Conservation (phyloP, 2,888 invertebrate species). For the Cheiracanthium punctorium region DNA sequence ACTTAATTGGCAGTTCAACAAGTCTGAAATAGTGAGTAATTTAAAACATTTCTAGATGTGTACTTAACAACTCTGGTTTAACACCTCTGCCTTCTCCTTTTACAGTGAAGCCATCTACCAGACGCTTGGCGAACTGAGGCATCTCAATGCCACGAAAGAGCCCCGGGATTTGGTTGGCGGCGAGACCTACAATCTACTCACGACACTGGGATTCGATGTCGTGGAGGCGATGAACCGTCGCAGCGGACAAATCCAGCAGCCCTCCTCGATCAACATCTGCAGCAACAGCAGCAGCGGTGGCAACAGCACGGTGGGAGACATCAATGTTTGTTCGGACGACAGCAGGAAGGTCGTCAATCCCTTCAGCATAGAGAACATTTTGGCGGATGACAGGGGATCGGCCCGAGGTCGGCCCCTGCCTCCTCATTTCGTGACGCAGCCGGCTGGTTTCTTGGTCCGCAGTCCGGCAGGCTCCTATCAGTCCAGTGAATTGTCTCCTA, state of each 20-base stretch:
- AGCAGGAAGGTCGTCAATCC: slow-evolving; percentile 41
- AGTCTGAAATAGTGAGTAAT: no score
- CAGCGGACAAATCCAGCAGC: background rate
- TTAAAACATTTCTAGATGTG: no score
- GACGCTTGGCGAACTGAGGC: slow-evolving; percentile 71
- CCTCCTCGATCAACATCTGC: slow-evolving; percentile 18
- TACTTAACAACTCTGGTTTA: no score
- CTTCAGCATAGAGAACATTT: slow-evolving; percentile 66
- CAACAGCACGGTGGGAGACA: slow-evolving; percentile 24
- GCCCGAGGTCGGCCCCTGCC: background rate
- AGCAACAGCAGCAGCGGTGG: slow-evolving; percentile 47
- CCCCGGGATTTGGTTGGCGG: slow-evolving; percentile 71
- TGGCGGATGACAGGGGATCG: slow-evolving; percentile 41
- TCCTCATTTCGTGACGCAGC: slow-evolving; percentile 48
- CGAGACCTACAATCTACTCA: slow-evolving; percentile 70
- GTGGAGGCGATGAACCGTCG: slow-evolving; percentile 63
- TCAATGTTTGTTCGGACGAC: slow-evolving; percentile 48
- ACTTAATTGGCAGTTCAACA: no score
- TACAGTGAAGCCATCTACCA: slow-evolving; percentile 72
- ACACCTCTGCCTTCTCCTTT: no score
- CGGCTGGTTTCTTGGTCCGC: slow-evolving; percentile 55
- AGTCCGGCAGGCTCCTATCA: slow-evolving; percentile 55
- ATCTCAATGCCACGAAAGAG: slow-evolving; percentile 70
- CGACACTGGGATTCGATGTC: slow-evolving; percentile 70
- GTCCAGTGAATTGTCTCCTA: slow-evolving; percentile 55